These are phyloP conservation scores for Belgica antarctica DNA, from an alignment of 2,888 invertebrate genomes.

Conservation along the genomic window DNA sequence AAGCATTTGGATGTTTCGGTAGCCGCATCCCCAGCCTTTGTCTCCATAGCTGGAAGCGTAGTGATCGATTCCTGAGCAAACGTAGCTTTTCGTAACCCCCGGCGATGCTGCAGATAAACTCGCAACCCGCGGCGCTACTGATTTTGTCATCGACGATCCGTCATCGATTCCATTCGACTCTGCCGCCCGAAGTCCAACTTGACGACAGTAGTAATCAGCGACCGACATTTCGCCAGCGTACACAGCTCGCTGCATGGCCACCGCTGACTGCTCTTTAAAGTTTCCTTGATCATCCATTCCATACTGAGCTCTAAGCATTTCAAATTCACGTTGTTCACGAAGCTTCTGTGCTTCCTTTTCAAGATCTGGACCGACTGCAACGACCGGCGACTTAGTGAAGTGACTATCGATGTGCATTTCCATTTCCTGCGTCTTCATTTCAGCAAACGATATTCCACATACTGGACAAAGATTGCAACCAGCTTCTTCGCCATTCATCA, in stretches of 20 bases:
- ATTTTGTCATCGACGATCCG: constrained; percentile 76
- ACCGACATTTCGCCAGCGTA: constrained; percentile 82
- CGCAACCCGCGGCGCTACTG: constrained; percentile 48
- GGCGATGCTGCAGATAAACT: constrained; percentile 47
- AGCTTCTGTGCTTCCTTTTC: constrained; percentile 68
- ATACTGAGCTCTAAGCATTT: constrained; percentile 76
- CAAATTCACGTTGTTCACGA: constrained; percentile 77
- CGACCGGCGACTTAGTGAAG: constrained; percentile 57
- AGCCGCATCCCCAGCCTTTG: constrained; percentile 90
- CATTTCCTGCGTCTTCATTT: constrained; percentile 58
- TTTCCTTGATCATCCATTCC: constrained; percentile 87
- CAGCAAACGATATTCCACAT: constrained; percentile 55
- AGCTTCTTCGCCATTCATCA: constrained; percentile 43
- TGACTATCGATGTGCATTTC: constrained; percentile 78
- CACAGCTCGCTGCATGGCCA: constrained; percentile 77
- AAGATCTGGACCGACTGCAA: constrained; percentile 50
- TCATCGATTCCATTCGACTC: constrained; percentile 79
- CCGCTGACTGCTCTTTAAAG: constrained; percentile 70
- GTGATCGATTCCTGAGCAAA: constrained; percentile 80
- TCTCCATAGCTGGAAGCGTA: constrained; percentile 86
- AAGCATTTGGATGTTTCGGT: constrained; percentile 88
- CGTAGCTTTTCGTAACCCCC: constrained; percentile 62
- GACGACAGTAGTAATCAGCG: constrained; percentile 79
- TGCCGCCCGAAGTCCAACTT: constrained; percentile 71
- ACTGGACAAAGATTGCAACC: constrained; percentile 56